Percentiles rank a stretch among this genome's conserved stretches.
These are phyloP conservation scores for Drosophila nigrodunni DNA, from an alignment of 1,140 invertebrate species.

Conservation along the genomic window DNA sequence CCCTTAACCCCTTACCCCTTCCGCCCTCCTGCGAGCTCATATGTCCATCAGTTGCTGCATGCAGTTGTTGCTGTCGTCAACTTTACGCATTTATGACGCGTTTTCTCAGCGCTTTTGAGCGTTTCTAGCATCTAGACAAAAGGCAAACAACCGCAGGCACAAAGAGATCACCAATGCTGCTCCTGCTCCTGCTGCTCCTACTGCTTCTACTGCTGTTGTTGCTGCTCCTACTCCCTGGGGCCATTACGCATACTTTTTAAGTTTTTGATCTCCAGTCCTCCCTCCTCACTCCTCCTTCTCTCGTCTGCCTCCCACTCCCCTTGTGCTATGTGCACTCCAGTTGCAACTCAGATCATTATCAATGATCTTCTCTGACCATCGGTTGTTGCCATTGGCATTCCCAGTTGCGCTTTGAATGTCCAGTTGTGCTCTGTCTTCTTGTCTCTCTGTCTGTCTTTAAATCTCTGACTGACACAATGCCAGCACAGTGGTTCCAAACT, in stretches of 20 bases:
- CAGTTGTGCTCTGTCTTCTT: slow-evolving; percentile 9
- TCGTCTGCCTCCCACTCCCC: too few relatives aligned
- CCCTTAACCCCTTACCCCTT: slow-evolving; percentile 5
- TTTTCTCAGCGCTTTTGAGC: slow-evolving; percentile 73
- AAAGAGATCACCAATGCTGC: slow-evolving; percentile 36
- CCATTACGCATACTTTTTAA: slow-evolving; percentile 82
- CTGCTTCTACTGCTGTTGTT: too few relatives aligned
- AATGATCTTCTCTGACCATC: slow-evolving; percentile 64
- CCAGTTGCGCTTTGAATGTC: slow-evolving; percentile 35
- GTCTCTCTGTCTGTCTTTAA: slow-evolving; percentile 6
- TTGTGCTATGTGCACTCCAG: slow-evolving; percentile 54
- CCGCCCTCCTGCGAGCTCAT: slow-evolving; percentile 19
- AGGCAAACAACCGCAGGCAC: slow-evolving; percentile 64
- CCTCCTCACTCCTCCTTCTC: slow-evolving; percentile 23
- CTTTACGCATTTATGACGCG: slow-evolving; percentile 84
- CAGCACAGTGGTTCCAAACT: slow-evolving; percentile 42
- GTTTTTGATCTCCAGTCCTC: slow-evolving; percentile 55
- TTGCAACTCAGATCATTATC: slow-evolving; percentile 74
- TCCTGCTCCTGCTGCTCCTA: slow-evolving; percentile 26
- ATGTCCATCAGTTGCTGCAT: slow-evolving; percentile 7
- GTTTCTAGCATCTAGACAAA: slow-evolving; percentile 54
- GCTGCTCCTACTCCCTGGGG: slow-evolving; percentile 65
- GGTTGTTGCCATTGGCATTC: slow-evolving; percentile 56
- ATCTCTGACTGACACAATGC: slow-evolving; percentile 64
- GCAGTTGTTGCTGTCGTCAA: slow-evolving; percentile 58